These are phyloP conservation scores for Lateolabrax maculatus DNA, from an alignment of 2,797 vertebrate genomes.

Conservation along the genomic window DNA sequence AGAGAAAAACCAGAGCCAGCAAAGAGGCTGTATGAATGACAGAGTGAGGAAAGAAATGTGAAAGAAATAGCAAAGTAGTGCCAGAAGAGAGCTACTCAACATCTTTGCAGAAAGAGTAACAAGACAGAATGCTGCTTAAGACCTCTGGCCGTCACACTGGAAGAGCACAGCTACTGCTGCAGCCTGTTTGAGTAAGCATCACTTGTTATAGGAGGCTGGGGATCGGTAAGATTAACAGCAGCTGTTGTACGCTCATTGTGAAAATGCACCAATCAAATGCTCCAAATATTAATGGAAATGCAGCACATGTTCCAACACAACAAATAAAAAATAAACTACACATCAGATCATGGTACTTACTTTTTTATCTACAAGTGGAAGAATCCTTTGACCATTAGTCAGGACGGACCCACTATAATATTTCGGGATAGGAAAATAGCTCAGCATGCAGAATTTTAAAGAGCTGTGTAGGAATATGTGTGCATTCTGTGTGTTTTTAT, in stretches of 20 bases:
- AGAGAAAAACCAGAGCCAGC: background rate
- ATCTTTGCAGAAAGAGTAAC: conserved; percentile 26
- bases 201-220: conserved; percentile 7
- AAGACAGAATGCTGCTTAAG: conserved; percentile 35
- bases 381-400: background rate
- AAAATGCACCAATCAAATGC: conserved; percentile 23
- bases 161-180: conserved; percentile 35
- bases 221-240: conserved; percentile 39
- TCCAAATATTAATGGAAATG: background rate
- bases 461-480: background rate
- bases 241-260: conserved; percentile 12
- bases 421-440: background rate
- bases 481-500: background rate
- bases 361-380: background rate
- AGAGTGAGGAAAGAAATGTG: background rate
- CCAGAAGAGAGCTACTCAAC: conserved; percentile 11
- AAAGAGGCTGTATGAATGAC: conserved; percentile 15
- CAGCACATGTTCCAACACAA: background rate
- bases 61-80: background rate
- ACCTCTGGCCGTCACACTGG: conserved; percentile 20
- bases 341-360: background rate
- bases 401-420: background rate
- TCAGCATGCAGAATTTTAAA: conserved; percentile 11
- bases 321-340: background rate
- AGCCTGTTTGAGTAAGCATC: conserved; percentile 41